Evolutionary conservation across 1,140 invertebrate species (phyloP), one percentile per base, ranked within the genome.

Genomic region (Sipha flava): DNA sequence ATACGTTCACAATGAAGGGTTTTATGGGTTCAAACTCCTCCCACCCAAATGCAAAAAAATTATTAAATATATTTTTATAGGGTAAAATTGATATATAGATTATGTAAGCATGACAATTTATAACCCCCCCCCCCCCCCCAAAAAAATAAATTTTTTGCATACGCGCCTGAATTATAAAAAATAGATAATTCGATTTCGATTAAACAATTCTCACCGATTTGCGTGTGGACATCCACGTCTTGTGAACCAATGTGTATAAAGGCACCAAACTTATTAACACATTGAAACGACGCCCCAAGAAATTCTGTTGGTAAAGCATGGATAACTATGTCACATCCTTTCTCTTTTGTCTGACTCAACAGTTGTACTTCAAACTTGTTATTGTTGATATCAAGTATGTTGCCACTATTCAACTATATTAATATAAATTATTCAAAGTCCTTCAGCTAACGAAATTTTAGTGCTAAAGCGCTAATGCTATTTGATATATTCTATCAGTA

Each of bases 361-460:
- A 82, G 23, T 31, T 80, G 45, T 31, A 81, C 34, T 49, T 81
- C 80, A 66, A 80, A 81, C 37, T 80, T 52, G 45, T 7, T 62
- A 43, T 80, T 62, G n/a, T 43, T 77, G 7, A 77, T 21, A 40
- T 77, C 31, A 9, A 77, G 73, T 57, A 77, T 59, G 3, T 77
- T 43, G 18, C 34, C 21, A 26, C 49, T 54, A n/a, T 23, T 57
- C 34, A 77, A 57, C 73, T 77, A 59, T n/a, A n/a, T 26, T 16
- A 43, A 59, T 75, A 34, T 10, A 9, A 47, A 70, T 45, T 47
- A 70, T 70, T 70, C 14, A 47, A 45, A 10, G 47, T 47, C 45
- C 21, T 45, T 47, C 6, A 45, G 45, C 29, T 70, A 45, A 29
- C 23, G n/a, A 26, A 70, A 23, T 68, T 29, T n/a, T 45, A 45